These are phyloP conservation scores for Drosophila paranaensis DNA, from an alignment of 2,888 invertebrate species.

Conservation along the genomic window DNA sequence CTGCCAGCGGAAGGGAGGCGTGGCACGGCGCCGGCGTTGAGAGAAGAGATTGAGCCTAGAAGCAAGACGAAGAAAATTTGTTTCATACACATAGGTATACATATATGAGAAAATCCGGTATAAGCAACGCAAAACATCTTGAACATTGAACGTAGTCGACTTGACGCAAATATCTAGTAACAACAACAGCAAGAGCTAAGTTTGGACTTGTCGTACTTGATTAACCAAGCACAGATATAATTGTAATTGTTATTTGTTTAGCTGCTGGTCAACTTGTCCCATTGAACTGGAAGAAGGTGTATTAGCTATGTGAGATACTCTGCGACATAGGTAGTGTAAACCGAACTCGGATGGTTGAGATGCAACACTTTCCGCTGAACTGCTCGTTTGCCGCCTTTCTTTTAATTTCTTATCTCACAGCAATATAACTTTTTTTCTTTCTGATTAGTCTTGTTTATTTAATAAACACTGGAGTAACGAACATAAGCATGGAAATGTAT, in stretches of 20 bases:
- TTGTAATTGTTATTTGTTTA: constrained; percentile 70
- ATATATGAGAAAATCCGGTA: constrained; percentile 3
- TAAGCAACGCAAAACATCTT: constrained; percentile 18
- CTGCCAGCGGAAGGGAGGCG: constrained; percentile 8
- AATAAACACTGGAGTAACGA: too few species aligned
- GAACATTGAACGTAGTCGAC: constrained; percentile 58
- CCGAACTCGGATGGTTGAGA: too few species aligned
- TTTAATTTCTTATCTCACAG: too few species aligned
- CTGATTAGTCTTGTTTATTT: too few species aligned
- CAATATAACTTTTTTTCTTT: too few species aligned
- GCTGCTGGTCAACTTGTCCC: neutral
- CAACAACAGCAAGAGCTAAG: constrained; percentile 5
- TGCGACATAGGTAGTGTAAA: too few species aligned
- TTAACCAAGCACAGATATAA: constrained; percentile 80
- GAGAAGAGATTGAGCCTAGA: constrained; percentile 10
- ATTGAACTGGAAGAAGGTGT: neutral
- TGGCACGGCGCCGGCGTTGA: constrained; percentile 19
- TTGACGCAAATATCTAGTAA: constrained; percentile 22
- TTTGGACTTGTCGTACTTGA: constrained; percentile 59
- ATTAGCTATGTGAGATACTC: neutral
- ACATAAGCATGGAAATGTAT: too few species aligned
- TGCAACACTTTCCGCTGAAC: too few species aligned
- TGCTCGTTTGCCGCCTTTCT: too few species aligned
- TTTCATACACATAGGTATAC: neutral
- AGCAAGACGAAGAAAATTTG: neutral